phyloP scores from a whole-genome alignment of 2,797 vertebrate species.

The Pseudotriccus pelzelni region DNA sequence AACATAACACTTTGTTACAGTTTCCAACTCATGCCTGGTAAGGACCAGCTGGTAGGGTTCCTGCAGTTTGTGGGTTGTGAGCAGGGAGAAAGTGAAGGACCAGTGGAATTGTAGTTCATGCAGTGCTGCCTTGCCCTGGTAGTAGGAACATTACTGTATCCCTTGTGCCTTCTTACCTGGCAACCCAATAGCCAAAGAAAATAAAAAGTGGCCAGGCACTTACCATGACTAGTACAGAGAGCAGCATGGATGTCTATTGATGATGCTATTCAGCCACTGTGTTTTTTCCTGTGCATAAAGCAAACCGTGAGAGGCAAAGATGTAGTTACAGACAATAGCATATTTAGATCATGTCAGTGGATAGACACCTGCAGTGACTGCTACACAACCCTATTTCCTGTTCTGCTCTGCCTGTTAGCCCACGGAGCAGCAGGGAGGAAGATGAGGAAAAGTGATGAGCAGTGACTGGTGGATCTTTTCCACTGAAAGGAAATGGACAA shows the following conservation, averaged over 20 bases:
- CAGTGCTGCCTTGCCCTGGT: background rate
- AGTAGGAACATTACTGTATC: background rate
- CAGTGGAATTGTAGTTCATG: background rate
- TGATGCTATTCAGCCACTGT: background rate
- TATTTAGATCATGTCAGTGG: background rate
- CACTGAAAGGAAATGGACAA: background rate
- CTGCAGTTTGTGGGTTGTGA: background rate
- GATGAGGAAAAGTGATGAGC: background rate
- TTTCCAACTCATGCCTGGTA: background rate
- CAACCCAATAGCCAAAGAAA: background rate
- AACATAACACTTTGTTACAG: background rate
- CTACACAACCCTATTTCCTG: rapidly evolving
- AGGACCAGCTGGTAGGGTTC: background rate
- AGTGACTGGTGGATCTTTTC: background rate
- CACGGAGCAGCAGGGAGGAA: background rate
- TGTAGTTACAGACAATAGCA: background rate
- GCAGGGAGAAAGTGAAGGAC: background rate
- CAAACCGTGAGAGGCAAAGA: background rate
- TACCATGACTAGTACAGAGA: background rate
- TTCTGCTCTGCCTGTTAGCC: background rate
- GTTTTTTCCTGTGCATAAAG: background rate
- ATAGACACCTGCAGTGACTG: background rate
- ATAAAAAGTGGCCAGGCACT: background rate
- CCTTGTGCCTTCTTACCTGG: background rate
- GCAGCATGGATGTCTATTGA: background rate